Evolutionary conservation across 2,797 vertebrate genomes (phyloP).

Genomic region (Toxotes lorentzi): DNA sequence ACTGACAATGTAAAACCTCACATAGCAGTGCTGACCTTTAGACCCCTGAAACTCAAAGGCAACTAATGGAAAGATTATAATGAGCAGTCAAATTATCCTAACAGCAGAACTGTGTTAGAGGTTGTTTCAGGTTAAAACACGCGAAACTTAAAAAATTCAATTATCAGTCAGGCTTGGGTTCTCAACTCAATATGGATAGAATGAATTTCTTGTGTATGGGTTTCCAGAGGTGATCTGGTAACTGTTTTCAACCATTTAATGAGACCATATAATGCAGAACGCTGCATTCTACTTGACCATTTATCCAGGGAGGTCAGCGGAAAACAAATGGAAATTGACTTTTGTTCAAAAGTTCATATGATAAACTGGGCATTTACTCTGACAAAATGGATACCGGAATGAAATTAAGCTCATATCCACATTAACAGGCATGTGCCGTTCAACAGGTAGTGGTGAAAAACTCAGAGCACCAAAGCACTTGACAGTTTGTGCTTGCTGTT

Average conservation of each 20-base stretch:
- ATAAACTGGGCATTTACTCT: neutral
- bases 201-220: neutral
- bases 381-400: neutral
- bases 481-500: neutral
- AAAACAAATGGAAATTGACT: neutral
- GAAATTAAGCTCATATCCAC: neutral
- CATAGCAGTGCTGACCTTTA: neutral
- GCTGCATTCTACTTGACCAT: neutral
- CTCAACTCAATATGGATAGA: constrained; percentile 1
- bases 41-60: constrained; percentile 8
- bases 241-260: constrained; percentile 2
- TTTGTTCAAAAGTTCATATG: neutral
- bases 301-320: neutral
- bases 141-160: constrained; percentile 2
- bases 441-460: constrained; percentile 15
- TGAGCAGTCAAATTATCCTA: constrained; percentile 23
- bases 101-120: neutral
- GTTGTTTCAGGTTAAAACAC: neutral
- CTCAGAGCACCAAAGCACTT: neutral
- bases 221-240: constrained; percentile 7
- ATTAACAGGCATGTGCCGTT: neutral
- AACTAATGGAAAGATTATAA: constrained; percentile 1
- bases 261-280: neutral
- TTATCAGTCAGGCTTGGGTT: constrained; percentile 23
- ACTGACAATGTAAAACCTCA: constrained; percentile 5